Conservation (phyloP, 2,797 vertebrate species). For the Peromyscus nudipes region DNA sequence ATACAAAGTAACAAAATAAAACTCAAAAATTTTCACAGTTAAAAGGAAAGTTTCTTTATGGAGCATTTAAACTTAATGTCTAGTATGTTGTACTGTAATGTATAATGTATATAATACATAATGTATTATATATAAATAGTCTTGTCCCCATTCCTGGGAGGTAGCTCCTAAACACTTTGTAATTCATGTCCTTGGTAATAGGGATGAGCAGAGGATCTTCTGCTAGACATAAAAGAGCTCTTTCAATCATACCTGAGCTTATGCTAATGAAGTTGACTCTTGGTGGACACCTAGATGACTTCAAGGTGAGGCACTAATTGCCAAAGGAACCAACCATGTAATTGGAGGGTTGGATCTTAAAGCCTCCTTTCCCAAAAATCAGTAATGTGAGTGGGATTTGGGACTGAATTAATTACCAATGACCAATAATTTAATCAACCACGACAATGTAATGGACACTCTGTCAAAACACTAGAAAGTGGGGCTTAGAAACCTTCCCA, state of each 20-base stretch:
- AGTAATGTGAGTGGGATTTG: neutral
- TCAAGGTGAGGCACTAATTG: neutral
- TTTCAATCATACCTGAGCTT: neutral
- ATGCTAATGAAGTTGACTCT: neutral
- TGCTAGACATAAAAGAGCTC: neutral
- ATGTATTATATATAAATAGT: too few species aligned
- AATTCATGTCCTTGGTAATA: neutral
- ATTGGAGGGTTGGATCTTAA: neutral
- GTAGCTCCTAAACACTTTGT: neutral
- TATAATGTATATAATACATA: neutral
- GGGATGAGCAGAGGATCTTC: neutral
- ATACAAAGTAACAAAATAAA: neutral
- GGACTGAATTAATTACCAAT: neutral
- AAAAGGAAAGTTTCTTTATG: neutral
- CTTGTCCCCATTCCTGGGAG: neutral
- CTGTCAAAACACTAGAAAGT: neutral
- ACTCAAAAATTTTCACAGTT: neutral
- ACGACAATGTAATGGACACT: neutral
- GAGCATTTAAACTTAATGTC: neutral
- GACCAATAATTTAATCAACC: neutral
- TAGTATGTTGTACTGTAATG: neutral
- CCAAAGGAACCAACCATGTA: neutral
- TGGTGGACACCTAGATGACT: neutral
- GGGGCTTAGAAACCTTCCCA: neutral
- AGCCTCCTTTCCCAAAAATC: neutral